phyloP scores from a whole-genome alignment of 2,797 vertebrate genomes.

The Glyptemys insculpta region DNA sequence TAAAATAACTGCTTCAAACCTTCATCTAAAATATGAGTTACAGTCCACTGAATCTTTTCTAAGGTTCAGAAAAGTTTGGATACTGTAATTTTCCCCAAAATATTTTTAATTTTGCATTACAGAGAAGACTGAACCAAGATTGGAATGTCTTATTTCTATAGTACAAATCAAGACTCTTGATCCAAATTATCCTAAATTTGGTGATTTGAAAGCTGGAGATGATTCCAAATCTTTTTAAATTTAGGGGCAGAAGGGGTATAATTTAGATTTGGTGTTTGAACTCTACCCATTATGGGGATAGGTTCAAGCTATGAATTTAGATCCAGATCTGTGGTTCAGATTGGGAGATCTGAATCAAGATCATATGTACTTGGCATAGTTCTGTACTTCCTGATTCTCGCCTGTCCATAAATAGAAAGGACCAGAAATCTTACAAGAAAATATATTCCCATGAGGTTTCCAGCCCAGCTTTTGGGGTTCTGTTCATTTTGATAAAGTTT shows the following conservation, averaged over 20 bases:
- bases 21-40: not conserved
- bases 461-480: no score
- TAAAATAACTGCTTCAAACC: not conserved
- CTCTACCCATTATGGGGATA: not conserved
- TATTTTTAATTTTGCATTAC: not conserved
- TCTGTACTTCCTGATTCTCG: not conserved
- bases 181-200: not conserved
- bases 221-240: not conserved
- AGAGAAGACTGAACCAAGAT: not conserved
- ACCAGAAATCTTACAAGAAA: not conserved
- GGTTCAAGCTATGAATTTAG: not conserved
- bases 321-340: not conserved
- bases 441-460: not conserved
- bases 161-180: not conserved
- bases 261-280: not conserved
- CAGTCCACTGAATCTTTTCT: not conserved
- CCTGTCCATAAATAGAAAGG: not conserved
- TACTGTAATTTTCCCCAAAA: not conserved
- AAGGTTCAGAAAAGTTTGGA: not conserved
- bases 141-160: not conserved
- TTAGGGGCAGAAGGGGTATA: not conserved
- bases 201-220: not conserved
- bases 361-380: no score
- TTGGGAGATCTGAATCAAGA: not conserved
- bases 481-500: not conserved